Conservation (phyloP, 2,888 invertebrate genomes). For the Drepanosiphum platanoidis region DNA sequence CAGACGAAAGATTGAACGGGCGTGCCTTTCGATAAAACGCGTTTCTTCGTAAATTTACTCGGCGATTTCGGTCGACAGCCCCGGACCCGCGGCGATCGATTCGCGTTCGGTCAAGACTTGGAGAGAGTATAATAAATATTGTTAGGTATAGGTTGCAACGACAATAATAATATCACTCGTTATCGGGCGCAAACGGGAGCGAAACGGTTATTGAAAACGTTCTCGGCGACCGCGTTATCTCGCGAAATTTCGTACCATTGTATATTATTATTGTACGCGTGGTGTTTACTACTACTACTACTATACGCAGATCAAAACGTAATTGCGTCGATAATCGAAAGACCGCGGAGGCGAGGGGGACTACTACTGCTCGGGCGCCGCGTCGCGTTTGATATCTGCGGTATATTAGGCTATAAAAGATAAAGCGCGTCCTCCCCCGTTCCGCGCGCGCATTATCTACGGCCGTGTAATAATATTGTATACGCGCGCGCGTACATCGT, state of each 20-base stretch:
- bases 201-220: conserved; percentile 11
- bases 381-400: conserved; percentile 15
- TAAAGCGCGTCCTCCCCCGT: not conserved
- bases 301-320: not conserved
- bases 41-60: too few relatives aligned
- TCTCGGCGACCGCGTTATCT: not conserved
- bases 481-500: not conserved
- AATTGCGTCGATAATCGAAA: conserved; percentile 1
- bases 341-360: not conserved
- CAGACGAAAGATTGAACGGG: too few relatives aligned
- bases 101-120: too few relatives aligned
- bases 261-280: not conserved
- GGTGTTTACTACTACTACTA: too few relatives aligned
- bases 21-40: too few relatives aligned
- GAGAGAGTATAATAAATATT: too few relatives aligned
- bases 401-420: conserved; percentile 46
- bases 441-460: not conserved
- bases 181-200: not conserved
- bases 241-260: not conserved
- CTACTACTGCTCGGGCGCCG: not conserved
- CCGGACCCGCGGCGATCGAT: too few relatives aligned
- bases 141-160: too few relatives aligned
- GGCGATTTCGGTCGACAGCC: too few relatives aligned
- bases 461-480: too few relatives aligned
- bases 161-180: too few relatives aligned